These are phyloP conservation scores for Himalopsyche anomala DNA, from an alignment of 2,888 invertebrate genomes.

Conservation along the genomic window DNA sequence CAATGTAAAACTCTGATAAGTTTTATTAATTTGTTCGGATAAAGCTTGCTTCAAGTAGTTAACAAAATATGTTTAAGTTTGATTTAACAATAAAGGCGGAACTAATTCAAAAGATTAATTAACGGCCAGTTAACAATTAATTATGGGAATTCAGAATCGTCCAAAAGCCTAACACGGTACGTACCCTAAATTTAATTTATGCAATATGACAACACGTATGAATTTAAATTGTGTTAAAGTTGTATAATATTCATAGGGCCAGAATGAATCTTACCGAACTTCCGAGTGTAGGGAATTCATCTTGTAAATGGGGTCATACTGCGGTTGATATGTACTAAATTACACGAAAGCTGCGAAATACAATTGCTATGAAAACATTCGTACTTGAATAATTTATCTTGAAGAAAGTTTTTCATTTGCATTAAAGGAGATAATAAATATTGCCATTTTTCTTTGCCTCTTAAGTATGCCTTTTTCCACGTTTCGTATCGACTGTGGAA, in stretches of 20 bases:
- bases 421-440: too few species aligned
- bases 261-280: neutral
- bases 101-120: constrained; percentile 23
- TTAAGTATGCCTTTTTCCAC: too few species aligned
- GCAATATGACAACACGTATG: constrained; percentile 22
- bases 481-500: too few species aligned
- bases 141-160: constrained; percentile 14
- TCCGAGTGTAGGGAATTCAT: constrained; percentile 10
- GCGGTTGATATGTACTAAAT: too few species aligned
- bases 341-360: too few species aligned
- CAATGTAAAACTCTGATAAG: too few species aligned
- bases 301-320: neutral
- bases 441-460: too few species aligned
- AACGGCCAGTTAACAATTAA: constrained; percentile 28
- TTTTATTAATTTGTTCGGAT: neutral
- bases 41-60: too few species aligned
- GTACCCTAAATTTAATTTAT: constrained; percentile 28
- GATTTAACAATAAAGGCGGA: neutral
- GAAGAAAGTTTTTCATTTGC: too few species aligned
- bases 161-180: neutral
- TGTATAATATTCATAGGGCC: constrained; percentile 31
- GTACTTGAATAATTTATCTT: too few species aligned
- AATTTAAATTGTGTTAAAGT: constrained; percentile 38
- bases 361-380: too few species aligned
- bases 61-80: neutral